phyloP scores from a whole-genome alignment of 1,140 invertebrate species.

The Sycophila sp. region DNA sequence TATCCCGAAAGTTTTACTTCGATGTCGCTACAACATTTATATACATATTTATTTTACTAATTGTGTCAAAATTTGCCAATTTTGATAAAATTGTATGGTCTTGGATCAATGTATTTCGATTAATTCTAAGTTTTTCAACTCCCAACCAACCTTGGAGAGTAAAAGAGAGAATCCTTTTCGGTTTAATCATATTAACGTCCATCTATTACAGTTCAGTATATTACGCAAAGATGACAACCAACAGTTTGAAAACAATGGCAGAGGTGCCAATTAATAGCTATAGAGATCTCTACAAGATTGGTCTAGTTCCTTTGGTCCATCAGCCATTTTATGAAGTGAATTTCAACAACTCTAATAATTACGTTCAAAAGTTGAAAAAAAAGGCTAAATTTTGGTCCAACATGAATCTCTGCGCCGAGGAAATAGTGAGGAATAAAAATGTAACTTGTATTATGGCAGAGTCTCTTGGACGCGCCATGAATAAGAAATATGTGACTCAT shows the following conservation, averaged over 20 bases:
- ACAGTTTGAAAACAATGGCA: background rate
- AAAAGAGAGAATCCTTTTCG: background rate
- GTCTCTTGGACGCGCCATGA: background rate
- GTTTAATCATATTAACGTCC: background rate
- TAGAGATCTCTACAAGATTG: background rate
- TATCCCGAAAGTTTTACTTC: background rate
- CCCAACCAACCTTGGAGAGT: background rate
- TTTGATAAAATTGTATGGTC: background rate
- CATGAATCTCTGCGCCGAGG: background rate
- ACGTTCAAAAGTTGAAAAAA: background rate
- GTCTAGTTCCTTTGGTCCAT: background rate
- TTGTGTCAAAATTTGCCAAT: background rate
- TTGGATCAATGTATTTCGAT: background rate
- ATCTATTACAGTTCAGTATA: background rate
- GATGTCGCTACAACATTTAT: background rate
- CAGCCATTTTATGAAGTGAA: no score
- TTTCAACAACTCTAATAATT: background rate
- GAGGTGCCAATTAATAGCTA: background rate
- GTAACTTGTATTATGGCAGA: background rate
- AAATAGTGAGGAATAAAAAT: background rate
- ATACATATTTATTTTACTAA: background rate
- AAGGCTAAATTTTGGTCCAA: background rate
- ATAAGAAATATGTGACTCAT: background rate
- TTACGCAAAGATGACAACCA: background rate
- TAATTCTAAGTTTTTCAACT: background rate